Percentiles rank a stretch among this genome's conserved stretches.
phyloP scores from a whole-genome alignment of 2,888 invertebrate genomes.

The Ellobium chinense region DNA sequence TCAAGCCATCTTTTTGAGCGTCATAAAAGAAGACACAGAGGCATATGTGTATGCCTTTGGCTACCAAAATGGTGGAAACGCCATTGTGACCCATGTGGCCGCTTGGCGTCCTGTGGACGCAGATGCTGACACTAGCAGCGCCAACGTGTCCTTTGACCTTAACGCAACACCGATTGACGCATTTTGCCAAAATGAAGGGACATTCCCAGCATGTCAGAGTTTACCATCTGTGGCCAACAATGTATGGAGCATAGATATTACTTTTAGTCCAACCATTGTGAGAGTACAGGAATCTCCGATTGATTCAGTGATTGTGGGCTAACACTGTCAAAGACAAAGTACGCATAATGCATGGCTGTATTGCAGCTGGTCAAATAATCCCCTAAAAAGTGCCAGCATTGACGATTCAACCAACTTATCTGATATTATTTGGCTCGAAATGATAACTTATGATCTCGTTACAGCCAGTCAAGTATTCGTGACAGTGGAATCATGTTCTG shows the following conservation, averaged over 20 bases:
- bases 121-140: background rate
- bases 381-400: too few species aligned
- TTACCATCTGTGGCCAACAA: background rate
- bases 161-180: background rate
- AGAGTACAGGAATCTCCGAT: background rate
- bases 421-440: too few species aligned
- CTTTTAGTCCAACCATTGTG: background rate
- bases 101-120: conserved; percentile 62
- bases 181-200: background rate
- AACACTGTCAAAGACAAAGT: too few species aligned
- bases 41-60: conserved; percentile 60
- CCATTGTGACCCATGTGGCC: conserved; percentile 53
- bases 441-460: too few species aligned
- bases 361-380: too few species aligned
- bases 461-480: too few species aligned
- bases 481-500: too few species aligned
- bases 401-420: too few species aligned
- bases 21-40: conserved; percentile 53
- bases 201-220: background rate
- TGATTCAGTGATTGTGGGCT: background rate
- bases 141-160: background rate
- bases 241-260: background rate
- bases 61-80: background rate
- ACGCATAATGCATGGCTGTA: too few species aligned
- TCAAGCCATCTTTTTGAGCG: conserved; percentile 52